Base-by-base conservation (phyloP, 2,797 vertebrate species). In the Danio tinwini region DNA sequence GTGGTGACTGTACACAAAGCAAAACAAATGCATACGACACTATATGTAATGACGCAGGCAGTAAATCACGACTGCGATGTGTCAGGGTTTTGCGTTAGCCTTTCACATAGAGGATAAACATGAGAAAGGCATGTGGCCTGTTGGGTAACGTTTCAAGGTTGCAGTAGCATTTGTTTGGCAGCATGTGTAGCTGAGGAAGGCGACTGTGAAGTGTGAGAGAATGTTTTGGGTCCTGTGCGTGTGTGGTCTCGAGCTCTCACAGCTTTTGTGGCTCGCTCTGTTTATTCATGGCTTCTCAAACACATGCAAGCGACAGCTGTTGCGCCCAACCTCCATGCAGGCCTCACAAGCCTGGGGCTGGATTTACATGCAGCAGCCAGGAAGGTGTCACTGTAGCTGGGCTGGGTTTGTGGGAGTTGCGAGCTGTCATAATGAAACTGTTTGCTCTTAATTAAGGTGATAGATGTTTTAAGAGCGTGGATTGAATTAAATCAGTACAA, bases 231-330 rank as follows among this genome's bases (percentile, higher is more conserved):
- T 63, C 55, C 10, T 29, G 69, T 47, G 59, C 11, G 81, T 85
- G 83, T 86, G 85, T 86, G 85, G 85, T 86, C 85, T 85, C 14
- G 8, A 74, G 72, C 72, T 80, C 76, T 70, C 76, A 17, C 72
- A 63, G 78, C 77, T 78, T 77, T 84, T 86, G 82, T 84, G 81
- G 79, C 82, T 82, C 67, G 47, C 72, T 80, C 76, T 86, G 83
- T 86, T 86, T 85, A 86, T 86, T 86, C 83, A 83, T 75, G 74
- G 76, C 56, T 78, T 52, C 63, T 71, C 79, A 84, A 84, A 81
- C 85, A 86, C 83, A 86, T 86, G 81, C 83, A 71, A 74, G 76
- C 81, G 79, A 81, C 85, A 86, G 85, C 85, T 86, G 85, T 70
- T 86, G 70, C 59, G 49, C 78, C 75, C 67, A 58, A 68, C 72